Base-by-base conservation (phyloP, 2,888 invertebrate species). In the Aplocera efformata region DNA sequence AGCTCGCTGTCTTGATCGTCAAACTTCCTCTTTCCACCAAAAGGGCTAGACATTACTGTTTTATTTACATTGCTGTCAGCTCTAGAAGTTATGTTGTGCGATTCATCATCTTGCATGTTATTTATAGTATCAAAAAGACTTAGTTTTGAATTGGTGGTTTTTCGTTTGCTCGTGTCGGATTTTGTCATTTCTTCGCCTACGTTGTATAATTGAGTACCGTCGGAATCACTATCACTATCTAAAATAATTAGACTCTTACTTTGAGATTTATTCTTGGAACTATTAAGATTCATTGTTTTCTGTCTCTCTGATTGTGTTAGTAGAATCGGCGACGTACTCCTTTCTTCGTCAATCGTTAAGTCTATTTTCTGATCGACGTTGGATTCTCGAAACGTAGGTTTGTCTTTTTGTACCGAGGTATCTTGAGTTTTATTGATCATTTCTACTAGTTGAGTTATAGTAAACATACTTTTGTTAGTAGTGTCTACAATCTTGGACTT, bases 391-490 rank as follows among this genome's bases (percentile, higher is more conserved):
- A 17, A 17, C 17, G 24, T 30, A 30, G 20, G 32, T 42, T n/a
- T 22, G 28, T 48, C 32, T 11, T 41, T 46, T 8, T 42, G 34
- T 1, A 44, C 13, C 10, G 64, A 59, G 21, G 50, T 53, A 10
- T 60, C 49, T 27, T 65, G 60, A 7, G 67, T 61, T 61, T 71
- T 77, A 51, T 85, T 85, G 3, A 89, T 82, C 64, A 88, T 76
- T 46, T 86, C 75, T 13, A 88, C 77, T 11, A 85, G 63, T 62
- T 89, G 88, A 7, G 89, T 86, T 36, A 88, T 75, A 1, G 88
- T 79, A 25, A 86, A 72, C 73, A 88, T 71, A 45, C 83, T 88
- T 65, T 79, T 79, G 40, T 75, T 61, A 11, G 56, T 73, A 23
- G 60, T 70, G 23, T 73, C 60, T 25, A 53, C 13, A 43, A 49